Evolutionary conservation across 2,113 vertebrate genomes (phyloP).

Genomic region (Microcebus murinus): DNA sequence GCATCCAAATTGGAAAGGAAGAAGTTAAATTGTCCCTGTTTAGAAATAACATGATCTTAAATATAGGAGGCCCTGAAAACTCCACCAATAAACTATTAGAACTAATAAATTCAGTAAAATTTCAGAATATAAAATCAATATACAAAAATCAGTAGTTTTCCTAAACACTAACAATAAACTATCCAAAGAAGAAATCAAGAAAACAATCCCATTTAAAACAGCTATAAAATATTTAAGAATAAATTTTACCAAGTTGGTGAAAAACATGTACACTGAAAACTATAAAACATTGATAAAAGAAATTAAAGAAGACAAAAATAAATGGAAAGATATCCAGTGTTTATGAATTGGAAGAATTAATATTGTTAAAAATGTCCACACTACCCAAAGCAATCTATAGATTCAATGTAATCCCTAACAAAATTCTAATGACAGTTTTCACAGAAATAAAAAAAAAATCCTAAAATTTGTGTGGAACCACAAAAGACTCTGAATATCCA

Average conservation of each 20-base stretch:
- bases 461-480: neutral
- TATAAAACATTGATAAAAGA: neutral
- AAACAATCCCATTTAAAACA: neutral
- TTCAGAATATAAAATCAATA: neutral
- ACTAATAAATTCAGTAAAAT: neutral
- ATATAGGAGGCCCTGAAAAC: neutral
- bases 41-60: neutral
- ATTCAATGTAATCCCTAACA: neutral
- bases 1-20: neutral
- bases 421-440: neutral
- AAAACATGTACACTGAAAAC: neutral
- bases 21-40: neutral
- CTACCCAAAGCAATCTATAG: neutral
- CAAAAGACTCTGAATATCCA: neutral
- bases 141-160: neutral
- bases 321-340: neutral
- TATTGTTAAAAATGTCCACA: neutral
- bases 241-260: neutral
- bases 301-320: neutral
- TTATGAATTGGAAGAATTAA: neutral
- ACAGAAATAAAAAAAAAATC: neutral
- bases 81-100: neutral
- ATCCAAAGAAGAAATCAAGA: neutral
- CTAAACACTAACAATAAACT: neutral
- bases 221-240: neutral